A percentile compares a stretch with the other conserved stretches of the same genome.
Evolutionary conservation across 2,888 invertebrate genomes (phyloP).

Genomic region (Cataglyphis rosenhaueri): DNA sequence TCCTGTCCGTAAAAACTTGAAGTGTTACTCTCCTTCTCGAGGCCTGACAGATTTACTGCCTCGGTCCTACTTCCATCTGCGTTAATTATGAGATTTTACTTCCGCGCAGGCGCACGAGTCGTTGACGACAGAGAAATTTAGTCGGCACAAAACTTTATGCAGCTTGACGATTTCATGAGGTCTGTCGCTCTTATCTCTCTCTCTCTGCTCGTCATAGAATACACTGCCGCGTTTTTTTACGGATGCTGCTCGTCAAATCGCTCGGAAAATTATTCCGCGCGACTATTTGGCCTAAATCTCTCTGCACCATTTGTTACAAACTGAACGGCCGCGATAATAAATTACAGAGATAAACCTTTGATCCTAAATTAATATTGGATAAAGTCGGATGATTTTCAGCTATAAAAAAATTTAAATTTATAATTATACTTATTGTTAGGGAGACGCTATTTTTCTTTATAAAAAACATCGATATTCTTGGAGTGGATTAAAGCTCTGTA

Average conservation of each 20-base stretch:
- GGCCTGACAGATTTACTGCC: slow-evolving; percentile 64
- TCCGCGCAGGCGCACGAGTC: slow-evolving; percentile 16
- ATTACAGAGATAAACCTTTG: neutral
- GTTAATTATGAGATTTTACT: slow-evolving; percentile 67
- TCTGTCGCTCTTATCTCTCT: neutral
- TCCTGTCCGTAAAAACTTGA: slow-evolving; percentile 58
- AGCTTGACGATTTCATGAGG: slow-evolving; percentile 50
- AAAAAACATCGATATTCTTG: neutral
- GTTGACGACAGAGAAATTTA: slow-evolving; percentile 43
- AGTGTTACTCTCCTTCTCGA: slow-evolving; percentile 61
- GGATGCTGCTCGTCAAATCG: neutral
- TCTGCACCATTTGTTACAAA: neutral
- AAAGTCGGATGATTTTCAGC: neutral
- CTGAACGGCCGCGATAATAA: neutral
- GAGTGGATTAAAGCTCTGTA: neutral
- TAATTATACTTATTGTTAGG: neutral
- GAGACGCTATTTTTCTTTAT: neutral
- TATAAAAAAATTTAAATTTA: neutral
- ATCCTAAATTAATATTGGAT: neutral
- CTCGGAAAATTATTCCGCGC: slow-evolving; percentile 23
- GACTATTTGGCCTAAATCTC: slow-evolving; percentile 1
- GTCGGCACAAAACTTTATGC: slow-evolving; percentile 47
- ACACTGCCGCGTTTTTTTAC: slow-evolving; percentile 47
- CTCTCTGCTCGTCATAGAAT: slow-evolving; percentile 43
- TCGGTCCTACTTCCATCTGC: slow-evolving; percentile 61